Evolutionary conservation across 2,888 invertebrate genomes (phyloP), one percentile per base, ranked within the genome.

Genomic region (Agrotis puta): DNA sequence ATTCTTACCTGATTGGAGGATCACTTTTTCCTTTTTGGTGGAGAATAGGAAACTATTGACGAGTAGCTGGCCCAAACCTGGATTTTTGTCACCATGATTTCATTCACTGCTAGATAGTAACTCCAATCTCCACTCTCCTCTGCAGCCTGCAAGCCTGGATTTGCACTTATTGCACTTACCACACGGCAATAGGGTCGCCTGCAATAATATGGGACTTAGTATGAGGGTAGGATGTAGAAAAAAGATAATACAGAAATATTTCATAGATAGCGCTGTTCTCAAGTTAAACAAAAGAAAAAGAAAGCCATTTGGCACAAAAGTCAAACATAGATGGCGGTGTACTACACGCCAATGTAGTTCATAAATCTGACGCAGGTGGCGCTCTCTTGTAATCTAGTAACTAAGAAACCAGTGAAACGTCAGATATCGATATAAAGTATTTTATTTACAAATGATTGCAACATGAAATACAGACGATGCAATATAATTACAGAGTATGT

Each of bases 401-500:
- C n/a, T 39, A 24, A 64, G 48, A 76, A 72, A 68, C 39, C 64
- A 85, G 73, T 69, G 63, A 79, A 80, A 83, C 66, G 11, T 57
- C 53, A 22, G 48, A 48, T 43, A 79, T 91, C 92, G 94, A 94
- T 95, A 95, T 95, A 95, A 95, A 95, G 94, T 95, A 95, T 94
- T 96, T 96, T 96, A 96, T 96, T 96, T 96, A 96, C 96, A 96
- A 96, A 96, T 96, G 96, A 95, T 96, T 94, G 96, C 96, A 96
- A 96, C 96, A 96, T 95, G 95, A 94, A 94, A 90, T 96, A 96
- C 93, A 95, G 95, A 95, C 94, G 93, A 95, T 95, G 95, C 95
- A 93, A 93, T 95, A 93, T 95, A 95, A 94, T 95, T 95, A 95
- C 95, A 96, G 95, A 96, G 94, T 95, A 95, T 94, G 94, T 94